Evolutionary conservation across 2,888 invertebrate genomes (phyloP).

Genomic region (Candidula unifasciata): DNA sequence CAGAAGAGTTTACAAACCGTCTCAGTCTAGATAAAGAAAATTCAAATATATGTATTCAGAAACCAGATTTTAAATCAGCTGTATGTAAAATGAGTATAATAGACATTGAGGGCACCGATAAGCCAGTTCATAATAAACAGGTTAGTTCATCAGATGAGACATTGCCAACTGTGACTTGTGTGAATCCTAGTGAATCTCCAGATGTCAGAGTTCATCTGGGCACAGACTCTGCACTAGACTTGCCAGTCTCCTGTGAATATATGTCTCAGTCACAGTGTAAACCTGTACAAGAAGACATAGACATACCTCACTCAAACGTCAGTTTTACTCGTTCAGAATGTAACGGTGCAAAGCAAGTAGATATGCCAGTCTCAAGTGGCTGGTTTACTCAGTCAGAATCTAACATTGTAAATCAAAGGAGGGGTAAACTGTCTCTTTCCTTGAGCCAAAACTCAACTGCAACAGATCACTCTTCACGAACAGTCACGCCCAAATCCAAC

Average conservation of each 20-base stretch:
- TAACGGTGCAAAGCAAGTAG: background rate
- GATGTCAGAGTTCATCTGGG: background rate
- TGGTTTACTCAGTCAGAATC: too few relatives aligned
- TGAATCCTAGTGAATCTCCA: background rate
- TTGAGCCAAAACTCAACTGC: too few relatives aligned
- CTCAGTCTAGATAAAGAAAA: slow-evolving; percentile 5
- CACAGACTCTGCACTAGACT: background rate
- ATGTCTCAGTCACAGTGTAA: background rate
- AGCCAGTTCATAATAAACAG: background rate
- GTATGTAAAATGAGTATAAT: background rate
- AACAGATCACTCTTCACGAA: background rate
- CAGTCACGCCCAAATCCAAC: background rate
- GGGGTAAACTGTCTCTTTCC: background rate
- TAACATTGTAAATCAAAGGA: background rate
- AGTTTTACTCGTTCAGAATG: too few relatives aligned
- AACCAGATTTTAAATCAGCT: background rate
- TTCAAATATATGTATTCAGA: background rate
- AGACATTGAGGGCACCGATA: background rate
- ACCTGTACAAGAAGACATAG: background rate
- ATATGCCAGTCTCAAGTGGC: background rate
- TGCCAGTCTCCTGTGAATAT: background rate
- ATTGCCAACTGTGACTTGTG: background rate
- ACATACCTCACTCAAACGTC: background rate
- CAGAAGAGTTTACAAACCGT: too few relatives aligned
- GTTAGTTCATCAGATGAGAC: background rate